A percentile compares a stretch with the other conserved stretches of the same genome.
phyloP scores from a whole-genome alignment of 2,888 invertebrate species.

The Calameuta idolon region DNA sequence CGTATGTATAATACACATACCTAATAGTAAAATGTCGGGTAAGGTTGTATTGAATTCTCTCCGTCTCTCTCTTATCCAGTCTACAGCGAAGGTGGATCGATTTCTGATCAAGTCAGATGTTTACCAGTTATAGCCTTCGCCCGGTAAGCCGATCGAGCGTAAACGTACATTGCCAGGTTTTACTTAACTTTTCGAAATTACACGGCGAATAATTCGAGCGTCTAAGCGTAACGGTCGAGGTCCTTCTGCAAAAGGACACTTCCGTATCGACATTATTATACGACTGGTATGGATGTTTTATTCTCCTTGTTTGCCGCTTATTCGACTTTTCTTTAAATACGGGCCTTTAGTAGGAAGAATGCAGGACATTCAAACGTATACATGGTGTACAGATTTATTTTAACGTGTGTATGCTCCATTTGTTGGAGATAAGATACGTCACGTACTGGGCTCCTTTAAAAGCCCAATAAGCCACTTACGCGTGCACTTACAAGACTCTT shows the following conservation, averaged over 20 bases:
- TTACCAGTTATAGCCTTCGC: background rate
- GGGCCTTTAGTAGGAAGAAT: background rate
- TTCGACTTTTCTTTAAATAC: background rate
- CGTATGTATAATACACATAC: background rate
- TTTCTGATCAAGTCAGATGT: background rate
- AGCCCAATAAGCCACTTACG: background rate
- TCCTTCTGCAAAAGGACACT: background rate
- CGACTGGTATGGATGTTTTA: background rate
- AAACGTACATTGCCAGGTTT: background rate
- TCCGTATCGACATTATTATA: background rate
- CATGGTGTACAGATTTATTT: background rate
- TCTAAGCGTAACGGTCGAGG: background rate
- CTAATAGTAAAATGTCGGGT: background rate
- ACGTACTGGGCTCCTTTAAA: background rate
- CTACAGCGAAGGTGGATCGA: background rate
- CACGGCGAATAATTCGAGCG: background rate
- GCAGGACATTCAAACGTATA: background rate
- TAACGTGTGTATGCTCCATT: background rate
- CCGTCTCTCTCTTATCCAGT: background rate
- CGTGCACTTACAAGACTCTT: background rate
- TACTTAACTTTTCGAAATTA: background rate
- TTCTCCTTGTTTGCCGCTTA: background rate
- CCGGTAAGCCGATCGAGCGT: background rate
- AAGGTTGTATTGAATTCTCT: background rate
- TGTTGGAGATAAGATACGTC: background rate